phyloP scores from a whole-genome alignment of 23 tunicate genomes.

The Ascidia mentula region DNA sequence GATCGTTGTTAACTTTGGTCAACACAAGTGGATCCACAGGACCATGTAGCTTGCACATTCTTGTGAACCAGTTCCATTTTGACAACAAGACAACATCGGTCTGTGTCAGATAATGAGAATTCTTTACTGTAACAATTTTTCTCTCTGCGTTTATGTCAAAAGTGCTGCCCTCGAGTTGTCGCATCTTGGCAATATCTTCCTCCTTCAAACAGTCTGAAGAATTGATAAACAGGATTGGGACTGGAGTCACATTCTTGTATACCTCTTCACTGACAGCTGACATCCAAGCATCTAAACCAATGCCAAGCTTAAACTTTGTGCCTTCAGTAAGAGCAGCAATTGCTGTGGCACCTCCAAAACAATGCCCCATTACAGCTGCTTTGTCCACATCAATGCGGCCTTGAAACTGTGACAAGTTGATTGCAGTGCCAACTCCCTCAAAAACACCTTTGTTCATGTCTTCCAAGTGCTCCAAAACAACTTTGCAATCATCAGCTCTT shows the following conservation, averaged over 20 bases:
- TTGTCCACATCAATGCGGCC: slow-evolving; percentile 48
- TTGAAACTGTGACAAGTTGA: slow-evolving; percentile 37
- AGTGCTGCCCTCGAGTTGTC: slow-evolving; percentile 48
- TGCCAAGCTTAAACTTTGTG: slow-evolving; percentile 55
- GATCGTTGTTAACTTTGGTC: slow-evolving; percentile 25
- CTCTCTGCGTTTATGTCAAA: slow-evolving; percentile 49
- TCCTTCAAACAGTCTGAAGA: slow-evolving; percentile 31
- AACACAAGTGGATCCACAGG: slow-evolving; percentile 37
- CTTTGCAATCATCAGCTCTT: not conserved
- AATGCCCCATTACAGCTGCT: slow-evolving; percentile 82
- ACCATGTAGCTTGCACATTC: slow-evolving; percentile 27
- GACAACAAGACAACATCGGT: slow-evolving; percentile 47
- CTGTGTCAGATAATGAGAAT: slow-evolving; percentile 54
- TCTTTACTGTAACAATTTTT: slow-evolving; percentile 48
- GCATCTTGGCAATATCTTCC: slow-evolving; percentile 30
- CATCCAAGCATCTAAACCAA: slow-evolving; percentile 81
- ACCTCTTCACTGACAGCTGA: slow-evolving; percentile 39
- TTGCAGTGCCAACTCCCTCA: slow-evolving; percentile 13
- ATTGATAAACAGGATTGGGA: slow-evolving; percentile 76
- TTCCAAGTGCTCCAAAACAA: slow-evolving; percentile 28
- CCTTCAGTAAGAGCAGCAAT: slow-evolving; percentile 53
- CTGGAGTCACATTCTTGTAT: slow-evolving; percentile 15
- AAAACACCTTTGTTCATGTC: slow-evolving; percentile 46
- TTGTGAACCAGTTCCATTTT: slow-evolving; percentile 19
- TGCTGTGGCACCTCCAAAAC: slow-evolving; percentile 78